Evolutionary conservation across 2,113 vertebrate genomes (phyloP).

Genomic region (Puntigrus tetrazona): DNA sequence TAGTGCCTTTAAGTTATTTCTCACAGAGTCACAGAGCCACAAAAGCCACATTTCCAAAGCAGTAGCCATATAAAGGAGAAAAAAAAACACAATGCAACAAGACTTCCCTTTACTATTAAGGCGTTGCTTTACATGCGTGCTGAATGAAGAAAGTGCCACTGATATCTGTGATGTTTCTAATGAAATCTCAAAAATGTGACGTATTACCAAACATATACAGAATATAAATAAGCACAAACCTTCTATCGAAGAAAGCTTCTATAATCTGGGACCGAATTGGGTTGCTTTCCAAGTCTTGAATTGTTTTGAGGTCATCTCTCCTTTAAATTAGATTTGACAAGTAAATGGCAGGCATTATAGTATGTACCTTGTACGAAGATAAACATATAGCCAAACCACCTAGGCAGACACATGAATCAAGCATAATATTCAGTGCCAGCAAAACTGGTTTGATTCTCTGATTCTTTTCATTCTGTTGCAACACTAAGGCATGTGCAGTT

Average conservation of each 20-base stretch:
- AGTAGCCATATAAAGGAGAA: not conserved
- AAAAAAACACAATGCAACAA: not conserved
- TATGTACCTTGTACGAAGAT: too few species aligned
- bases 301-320: conserved; percentile 84
- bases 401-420: not conserved
- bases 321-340: conserved; percentile 64
- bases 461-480: not conserved
- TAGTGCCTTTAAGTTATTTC: too few species aligned
- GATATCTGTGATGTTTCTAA: not conserved
- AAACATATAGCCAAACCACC: not conserved
- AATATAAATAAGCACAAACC: conserved; percentile 71
- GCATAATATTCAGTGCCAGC: not conserved
- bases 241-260: conserved; percentile 90
- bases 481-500: not conserved
- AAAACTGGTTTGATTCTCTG: conserved; percentile 11
- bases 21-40: not conserved
- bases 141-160: not conserved
- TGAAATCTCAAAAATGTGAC: not conserved
- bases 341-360: not conserved
- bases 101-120: not conserved
- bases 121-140: not conserved
- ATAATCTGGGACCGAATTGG: conserved; percentile 88
- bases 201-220: not conserved
- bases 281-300: conserved; percentile 88
- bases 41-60: not conserved